phyloP scores from a whole-genome alignment of 2,888 invertebrate genomes.

The Bombylius major region DNA sequence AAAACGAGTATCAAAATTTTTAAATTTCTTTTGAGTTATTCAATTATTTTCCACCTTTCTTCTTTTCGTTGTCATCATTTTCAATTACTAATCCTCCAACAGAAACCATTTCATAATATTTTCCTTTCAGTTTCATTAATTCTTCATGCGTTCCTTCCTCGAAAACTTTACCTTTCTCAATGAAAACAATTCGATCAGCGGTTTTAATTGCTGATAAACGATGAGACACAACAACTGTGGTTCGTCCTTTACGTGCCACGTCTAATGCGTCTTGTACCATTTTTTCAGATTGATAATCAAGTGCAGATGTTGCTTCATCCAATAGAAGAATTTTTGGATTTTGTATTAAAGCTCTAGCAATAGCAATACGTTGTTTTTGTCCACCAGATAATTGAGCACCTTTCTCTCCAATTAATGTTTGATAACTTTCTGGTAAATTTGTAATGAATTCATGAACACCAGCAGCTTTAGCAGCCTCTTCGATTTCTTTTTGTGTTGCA shows the following conservation, averaged over 20 bases:
- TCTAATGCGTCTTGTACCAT: constrained; percentile 72
- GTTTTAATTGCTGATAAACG: constrained; percentile 56
- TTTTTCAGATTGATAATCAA: constrained; percentile 69
- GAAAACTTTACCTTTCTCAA: constrained; percentile 56
- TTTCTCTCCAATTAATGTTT: constrained; percentile 65
- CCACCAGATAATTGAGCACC: constrained; percentile 74
- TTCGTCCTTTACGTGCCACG: constrained; percentile 57
- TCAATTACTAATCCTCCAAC: constrained; percentile 24
- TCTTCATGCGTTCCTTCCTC: constrained; percentile 67
- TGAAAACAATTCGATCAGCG: constrained; percentile 56
- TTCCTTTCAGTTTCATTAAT: constrained; percentile 48
- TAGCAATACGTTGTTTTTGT: constrained; percentile 75
- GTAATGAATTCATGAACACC: constrained; percentile 67
- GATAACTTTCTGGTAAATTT: constrained; percentile 62
- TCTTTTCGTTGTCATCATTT: not conserved
- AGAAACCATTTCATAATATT: constrained; percentile 55
- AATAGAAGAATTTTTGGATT: constrained; percentile 61
- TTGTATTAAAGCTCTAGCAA: constrained; percentile 67
- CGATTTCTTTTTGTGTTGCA: constrained; percentile 55
- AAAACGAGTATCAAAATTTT: too few species aligned
- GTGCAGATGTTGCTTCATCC: constrained; percentile 76
- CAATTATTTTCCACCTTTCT: too few species aligned
- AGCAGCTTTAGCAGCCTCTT: constrained; percentile 57
- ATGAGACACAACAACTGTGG: constrained; percentile 66
- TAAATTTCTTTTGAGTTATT: too few species aligned